Conservation (phyloP, 1,140 invertebrate species). For the Drosophila lowei region DNA sequence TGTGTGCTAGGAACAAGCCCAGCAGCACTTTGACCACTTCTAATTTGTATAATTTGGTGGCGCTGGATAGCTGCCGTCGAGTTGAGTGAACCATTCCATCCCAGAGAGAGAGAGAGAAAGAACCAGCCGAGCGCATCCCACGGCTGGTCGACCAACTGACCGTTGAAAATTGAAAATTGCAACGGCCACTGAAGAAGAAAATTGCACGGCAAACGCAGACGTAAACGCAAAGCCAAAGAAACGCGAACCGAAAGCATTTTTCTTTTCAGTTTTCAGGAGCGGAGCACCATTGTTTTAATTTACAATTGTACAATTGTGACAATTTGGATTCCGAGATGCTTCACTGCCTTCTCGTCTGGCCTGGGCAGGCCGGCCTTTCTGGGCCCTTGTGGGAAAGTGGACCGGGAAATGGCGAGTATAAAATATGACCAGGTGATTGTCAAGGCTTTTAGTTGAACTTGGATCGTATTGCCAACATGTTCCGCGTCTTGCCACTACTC, state of each 20-base stretch:
- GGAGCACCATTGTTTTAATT: constrained; percentile 71
- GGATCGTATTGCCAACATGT: constrained; percentile 63
- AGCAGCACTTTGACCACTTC: constrained; percentile 54
- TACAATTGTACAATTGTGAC: constrained; percentile 58
- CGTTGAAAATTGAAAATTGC: constrained; percentile 82
- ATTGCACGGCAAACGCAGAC: constrained; percentile 57
- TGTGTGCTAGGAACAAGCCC: constrained; percentile 67
- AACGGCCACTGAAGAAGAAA: constrained; percentile 82
- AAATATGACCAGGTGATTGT: constrained; percentile 71
- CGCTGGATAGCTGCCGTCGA: constrained; percentile 27
- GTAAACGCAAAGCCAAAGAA: constrained; percentile 29
- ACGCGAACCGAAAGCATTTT: constrained; percentile 61
- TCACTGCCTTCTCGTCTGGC: constrained; percentile 29
- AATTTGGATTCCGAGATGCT: constrained; percentile 61
- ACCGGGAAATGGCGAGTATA: constrained; percentile 59
- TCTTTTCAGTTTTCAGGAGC: constrained; percentile 41
- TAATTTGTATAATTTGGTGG: constrained; percentile 73
- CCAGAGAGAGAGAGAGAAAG: constrained; percentile 8
- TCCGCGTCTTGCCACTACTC: constrained; percentile 43
- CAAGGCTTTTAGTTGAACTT: constrained; percentile 76
- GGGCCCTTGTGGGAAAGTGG: constrained; percentile 59
- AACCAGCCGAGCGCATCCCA: constrained; percentile 62
- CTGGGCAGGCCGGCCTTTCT: constrained; percentile 16
- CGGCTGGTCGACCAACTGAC: constrained; percentile 74
- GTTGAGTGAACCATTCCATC: constrained; percentile 13